These are phyloP conservation scores for Parascotia fuliginaria DNA, from an alignment of 2,888 invertebrate genomes.

Conservation along the genomic window DNA sequence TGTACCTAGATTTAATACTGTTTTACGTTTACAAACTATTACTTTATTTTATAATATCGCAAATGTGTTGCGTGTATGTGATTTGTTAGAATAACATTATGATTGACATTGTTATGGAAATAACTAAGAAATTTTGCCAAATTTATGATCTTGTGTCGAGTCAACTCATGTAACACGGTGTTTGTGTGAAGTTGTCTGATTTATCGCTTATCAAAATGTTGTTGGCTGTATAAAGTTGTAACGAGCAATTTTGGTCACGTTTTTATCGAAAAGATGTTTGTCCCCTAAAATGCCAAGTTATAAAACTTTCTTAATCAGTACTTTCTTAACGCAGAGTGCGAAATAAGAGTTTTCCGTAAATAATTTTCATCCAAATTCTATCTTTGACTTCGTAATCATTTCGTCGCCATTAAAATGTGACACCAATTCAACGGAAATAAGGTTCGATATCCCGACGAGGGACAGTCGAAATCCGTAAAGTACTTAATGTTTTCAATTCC, in stretches of 20 bases:
- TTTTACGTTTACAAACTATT: neutral
- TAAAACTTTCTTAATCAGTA: slow-evolving; percentile 81
- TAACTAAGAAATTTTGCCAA: neutral
- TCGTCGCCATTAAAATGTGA: slow-evolving; percentile 51
- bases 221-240: slow-evolving; percentile 48
- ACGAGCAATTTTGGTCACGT: slow-evolving; percentile 64
- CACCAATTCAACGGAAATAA: slow-evolving; percentile 57
- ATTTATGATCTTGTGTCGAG: neutral
- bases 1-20: neutral
- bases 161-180: neutral
- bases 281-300: slow-evolving; percentile 66
- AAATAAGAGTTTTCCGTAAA: slow-evolving; percentile 77
- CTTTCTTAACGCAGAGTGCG: slow-evolving; percentile 67
- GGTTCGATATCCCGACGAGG: slow-evolving; percentile 60
- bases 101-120: neutral
- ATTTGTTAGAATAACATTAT: slow-evolving; percentile 3
- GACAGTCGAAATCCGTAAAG: slow-evolving; percentile 70
- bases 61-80: neutral
- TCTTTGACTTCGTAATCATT: slow-evolving; percentile 76
- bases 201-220: slow-evolving; percentile 36
- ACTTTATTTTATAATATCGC: neutral
- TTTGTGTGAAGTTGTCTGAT: slow-evolving; percentile 20
- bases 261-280: slow-evolving; percentile 65
- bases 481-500: slow-evolving; percentile 86
- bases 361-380: slow-evolving; percentile 79